Evolutionary conservation across 2,113 vertebrate species (phyloP).

Genomic region (Parus major): DNA sequence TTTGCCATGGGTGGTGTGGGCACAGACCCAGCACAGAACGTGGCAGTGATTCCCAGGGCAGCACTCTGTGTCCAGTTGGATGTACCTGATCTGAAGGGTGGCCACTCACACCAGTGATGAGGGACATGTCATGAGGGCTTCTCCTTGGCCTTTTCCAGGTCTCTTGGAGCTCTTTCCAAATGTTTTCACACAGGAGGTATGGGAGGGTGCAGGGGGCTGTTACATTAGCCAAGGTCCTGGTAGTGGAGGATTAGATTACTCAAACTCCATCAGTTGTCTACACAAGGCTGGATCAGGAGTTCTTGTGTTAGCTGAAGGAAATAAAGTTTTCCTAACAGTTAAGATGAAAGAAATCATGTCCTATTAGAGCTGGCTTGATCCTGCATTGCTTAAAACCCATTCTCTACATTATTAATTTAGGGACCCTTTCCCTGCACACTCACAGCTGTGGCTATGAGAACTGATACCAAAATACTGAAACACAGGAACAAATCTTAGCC

Average conservation of each 20-base stretch:
- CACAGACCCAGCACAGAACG: rapidly evolving
- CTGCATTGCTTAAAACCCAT: background rate
- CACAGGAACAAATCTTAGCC: background rate
- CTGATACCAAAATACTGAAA: background rate
- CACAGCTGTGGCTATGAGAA: background rate
- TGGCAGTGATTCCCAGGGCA: background rate
- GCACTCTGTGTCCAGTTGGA: rapidly evolving
- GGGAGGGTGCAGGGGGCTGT: background rate
- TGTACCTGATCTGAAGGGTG: background rate
- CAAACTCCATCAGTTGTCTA: background rate
- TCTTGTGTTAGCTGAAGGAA: background rate
- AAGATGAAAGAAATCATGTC: background rate
- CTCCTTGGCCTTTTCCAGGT: background rate
- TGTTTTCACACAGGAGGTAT: background rate
- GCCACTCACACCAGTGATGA: rapidly evolving
- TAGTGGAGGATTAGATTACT: background rate
- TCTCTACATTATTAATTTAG: background rate
- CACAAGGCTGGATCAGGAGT: background rate
- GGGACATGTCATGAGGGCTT: background rate
- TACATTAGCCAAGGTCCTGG: background rate
- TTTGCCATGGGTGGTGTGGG: background rate
- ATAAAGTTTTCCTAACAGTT: background rate
- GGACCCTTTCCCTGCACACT: background rate
- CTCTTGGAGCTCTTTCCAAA: background rate
- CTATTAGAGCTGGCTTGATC: background rate